Base-by-base conservation (phyloP, 2,888 invertebrate genomes). In the Heliconius aoede region DNA sequence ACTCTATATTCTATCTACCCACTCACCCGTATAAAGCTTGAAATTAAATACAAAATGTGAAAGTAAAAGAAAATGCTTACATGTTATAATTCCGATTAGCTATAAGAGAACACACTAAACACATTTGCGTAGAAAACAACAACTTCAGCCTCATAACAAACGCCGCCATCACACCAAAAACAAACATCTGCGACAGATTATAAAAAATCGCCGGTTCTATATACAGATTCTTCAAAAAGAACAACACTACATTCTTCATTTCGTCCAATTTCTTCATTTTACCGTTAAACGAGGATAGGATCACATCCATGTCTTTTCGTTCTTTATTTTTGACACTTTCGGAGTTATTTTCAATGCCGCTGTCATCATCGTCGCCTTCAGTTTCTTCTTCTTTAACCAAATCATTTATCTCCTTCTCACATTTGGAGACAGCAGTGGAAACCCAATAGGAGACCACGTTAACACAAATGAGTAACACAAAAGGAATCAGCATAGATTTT, bases 91-190 rank as follows among this genome's bases (percentile, higher is more conserved):
- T 95, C 84, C 93, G 94, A 80, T 95, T 94, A 78, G 96, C 95
- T 26, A 97, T 88, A 3, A 98, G 88, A 0, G 97, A 96, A 0
- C 96, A 95, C 3, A 97, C 91, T 1, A 98, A 94, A 86, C 97
- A 97, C 84, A 98, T 89, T 82, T 97, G 97, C 0, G 97, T 97
- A 1, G 97, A 96, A 88, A 97, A 96, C 82, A 98, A 95, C 73
- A 97, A 87, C 85, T 98, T 97, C 68, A 98, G 87, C 24, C 98
- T 91, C 97, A 97, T 97, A 11, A 98, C 95, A 18, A 97, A 87
- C 2, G 92, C 86, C n/a, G 97, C 97, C 96, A 97, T 96, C 0
- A 95, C 85, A 3, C 95, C 95, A 87, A 96, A 98, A 58, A 96
- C 96, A 55, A 94, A 89, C 89, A 96, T 93, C 86, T 98, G 98